A percentile compares a stretch with the other conserved stretches of the same genome.
Conservation (phyloP, 2,113 vertebrate species). For the Osmerus eperlanus region DNA sequence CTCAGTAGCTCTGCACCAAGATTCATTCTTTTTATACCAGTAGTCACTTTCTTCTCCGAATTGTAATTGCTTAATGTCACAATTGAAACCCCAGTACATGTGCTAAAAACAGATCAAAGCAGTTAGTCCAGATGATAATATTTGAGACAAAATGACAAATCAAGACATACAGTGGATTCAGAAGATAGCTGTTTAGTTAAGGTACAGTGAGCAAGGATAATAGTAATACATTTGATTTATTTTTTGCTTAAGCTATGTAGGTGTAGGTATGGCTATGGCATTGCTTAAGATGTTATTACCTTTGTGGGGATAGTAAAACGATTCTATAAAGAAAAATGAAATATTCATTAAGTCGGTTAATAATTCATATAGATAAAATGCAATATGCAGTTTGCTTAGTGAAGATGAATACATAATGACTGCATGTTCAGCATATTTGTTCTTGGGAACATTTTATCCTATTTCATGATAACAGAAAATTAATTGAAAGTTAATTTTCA, state of each 20-base stretch:
- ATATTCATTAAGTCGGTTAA: constrained; percentile 70
- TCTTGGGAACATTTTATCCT: constrained; percentile 56
- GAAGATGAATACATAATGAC: constrained; percentile 61
- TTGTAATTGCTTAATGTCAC: background rate
- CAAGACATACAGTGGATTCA: no score
- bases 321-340: constrained; percentile 64
- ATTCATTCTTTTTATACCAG: background rate
- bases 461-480: constrained; percentile 60
- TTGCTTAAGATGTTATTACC: constrained; percentile 61
- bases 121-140: background rate
- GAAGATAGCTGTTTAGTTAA: background rate
- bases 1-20: constrained; percentile 17
- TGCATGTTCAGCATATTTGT: constrained; percentile 67
- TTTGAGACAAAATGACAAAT: no score
- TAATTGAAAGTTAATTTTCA: constrained; percentile 66
- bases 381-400: constrained; percentile 56
- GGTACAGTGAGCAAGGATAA: background rate
- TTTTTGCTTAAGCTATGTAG: no score
- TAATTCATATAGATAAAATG: constrained; percentile 69
- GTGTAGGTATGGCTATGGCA: background rate
- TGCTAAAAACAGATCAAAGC: background rate
- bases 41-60: background rate
- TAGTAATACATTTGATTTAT: background rate
- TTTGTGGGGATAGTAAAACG: constrained; percentile 60
- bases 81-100: background rate